Base-by-base conservation (phyloP, 2,797 vertebrate genomes). In the Argya squamiceps region DNA sequence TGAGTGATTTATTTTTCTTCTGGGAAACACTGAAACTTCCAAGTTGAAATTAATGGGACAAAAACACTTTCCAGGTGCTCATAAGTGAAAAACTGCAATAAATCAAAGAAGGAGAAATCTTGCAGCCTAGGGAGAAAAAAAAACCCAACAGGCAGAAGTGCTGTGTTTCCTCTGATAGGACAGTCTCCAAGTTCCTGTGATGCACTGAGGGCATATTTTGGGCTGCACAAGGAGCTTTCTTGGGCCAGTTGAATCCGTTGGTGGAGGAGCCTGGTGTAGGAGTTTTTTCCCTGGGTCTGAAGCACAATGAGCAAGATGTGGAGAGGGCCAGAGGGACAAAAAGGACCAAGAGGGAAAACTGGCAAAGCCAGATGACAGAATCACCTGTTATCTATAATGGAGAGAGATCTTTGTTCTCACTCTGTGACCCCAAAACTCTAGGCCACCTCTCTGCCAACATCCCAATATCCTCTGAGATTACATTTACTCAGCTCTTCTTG, bases 61-160 rank as follows among this genome's bases (percentile, higher is more conserved):
- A 55, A 93, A 97, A 53, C 67, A 75, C 67, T 96, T 97, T 95
- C 89, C 95, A 97, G 88, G 93, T 96, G 95, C 91, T 96, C 56
- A 22, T 46, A 74, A 93, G 80, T 73, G 58, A 77, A 80, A 59
- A 92, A 75, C 68, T 52, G 36, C 47, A 64, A 86, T 97, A 93
- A 94, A 96, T 97, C 88, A 96, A 63, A 47, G 58, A n/a, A 83
- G 68, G 56, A 93, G 46, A 73, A 84, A 69, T n/a, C 56, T 78
- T 4, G 3, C 2, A 50, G 74, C 47, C 16, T 1, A 50, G 39
- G n/a, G 39, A 83, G 46, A 29, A 50, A 34, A 62, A 73, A 29
- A 47, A 53, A 68, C 37, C 41, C 36, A 43, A 0, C 30, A 82
- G 47, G 53, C 37, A 68, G 69, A 80, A 82, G 80, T 83, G 27